Percentiles rank a stretch among this genome's conserved stretches.
These are phyloP conservation scores for Neuroterus valhalla DNA, from an alignment of 1,140 invertebrate species.

Conservation along the genomic window DNA sequence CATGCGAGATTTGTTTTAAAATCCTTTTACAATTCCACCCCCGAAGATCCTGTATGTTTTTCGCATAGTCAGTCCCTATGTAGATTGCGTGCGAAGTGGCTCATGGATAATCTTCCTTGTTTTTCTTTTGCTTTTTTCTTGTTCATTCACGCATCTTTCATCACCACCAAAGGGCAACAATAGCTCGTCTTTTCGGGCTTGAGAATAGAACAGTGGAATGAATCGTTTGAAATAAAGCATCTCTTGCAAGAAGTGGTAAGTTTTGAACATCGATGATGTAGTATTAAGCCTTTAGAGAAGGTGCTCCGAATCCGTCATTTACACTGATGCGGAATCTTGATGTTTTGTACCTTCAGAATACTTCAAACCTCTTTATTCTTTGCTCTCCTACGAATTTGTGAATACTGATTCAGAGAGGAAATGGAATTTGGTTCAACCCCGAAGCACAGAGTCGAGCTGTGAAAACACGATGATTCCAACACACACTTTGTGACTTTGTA, in stretches of 20 bases:
- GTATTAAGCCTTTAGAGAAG: too few species aligned
- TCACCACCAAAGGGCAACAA: not conserved
- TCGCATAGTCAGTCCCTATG: conserved; percentile 48
- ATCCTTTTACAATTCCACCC: conserved; percentile 72
- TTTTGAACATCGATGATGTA: too few species aligned
- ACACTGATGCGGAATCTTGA: not conserved
- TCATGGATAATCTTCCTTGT: conserved; percentile 58
- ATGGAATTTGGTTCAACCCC: conserved; percentile 8
- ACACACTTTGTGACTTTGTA: conserved; percentile 3
- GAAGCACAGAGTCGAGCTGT: not conserved
- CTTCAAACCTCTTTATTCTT: conserved; percentile 8
- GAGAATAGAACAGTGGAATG: not conserved
- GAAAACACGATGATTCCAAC: conserved; percentile 16
- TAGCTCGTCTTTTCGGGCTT: not conserved
- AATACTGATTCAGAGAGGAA: conserved; percentile 26
- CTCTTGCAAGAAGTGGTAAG: too few species aligned
- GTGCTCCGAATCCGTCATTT: not conserved
- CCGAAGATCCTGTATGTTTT: conserved; percentile 32
- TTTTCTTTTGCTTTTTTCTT: conserved; percentile 50
- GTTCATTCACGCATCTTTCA: conserved; percentile 40
- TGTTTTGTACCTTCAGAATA: not conserved
- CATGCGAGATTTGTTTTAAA: conserved; percentile 74
- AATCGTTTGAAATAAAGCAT: too few species aligned
- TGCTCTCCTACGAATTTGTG: not conserved
- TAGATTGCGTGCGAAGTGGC: conserved; percentile 68